Evolutionary conservation across 2,797 vertebrate genomes (phyloP).

Genomic region (Lacerta viridis): DNA sequence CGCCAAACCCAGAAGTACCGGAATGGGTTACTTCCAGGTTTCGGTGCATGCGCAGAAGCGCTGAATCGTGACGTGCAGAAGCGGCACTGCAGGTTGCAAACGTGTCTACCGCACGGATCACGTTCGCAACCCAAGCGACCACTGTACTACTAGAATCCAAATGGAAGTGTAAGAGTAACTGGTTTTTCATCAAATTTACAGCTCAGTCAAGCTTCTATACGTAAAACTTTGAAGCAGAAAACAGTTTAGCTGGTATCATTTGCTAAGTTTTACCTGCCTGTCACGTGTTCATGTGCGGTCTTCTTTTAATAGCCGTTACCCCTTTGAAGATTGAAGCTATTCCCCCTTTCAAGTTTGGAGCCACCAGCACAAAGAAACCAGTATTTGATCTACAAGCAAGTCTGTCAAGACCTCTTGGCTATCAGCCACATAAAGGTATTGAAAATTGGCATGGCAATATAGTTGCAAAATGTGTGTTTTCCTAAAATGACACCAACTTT

Average conservation of each 20-base stretch:
- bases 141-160: background rate
- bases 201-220: background rate
- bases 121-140: too few relatives aligned
- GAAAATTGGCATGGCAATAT: background rate
- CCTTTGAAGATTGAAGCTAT: conserved; percentile 85
- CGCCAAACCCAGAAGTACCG: too few relatives aligned
- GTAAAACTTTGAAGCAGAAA: background rate
- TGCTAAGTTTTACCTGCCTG: background rate
- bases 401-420: conserved; percentile 89
- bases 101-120: too few relatives aligned
- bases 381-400: conserved; percentile 93
- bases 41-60: too few relatives aligned
- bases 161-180: background rate
- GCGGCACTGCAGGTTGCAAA: too few relatives aligned
- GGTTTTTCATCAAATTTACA: background rate
- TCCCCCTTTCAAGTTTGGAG: conserved; percentile 85
- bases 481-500: background rate
- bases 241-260: background rate
- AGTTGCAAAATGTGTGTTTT: background rate
- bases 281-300: background rate
- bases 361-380: conserved; percentile 85
- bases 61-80: too few relatives aligned
- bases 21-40: too few relatives aligned
- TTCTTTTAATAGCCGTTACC: conserved; percentile 74
- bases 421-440: conserved; percentile 93